Base-by-base conservation (phyloP, 2,888 invertebrate genomes). In the Cosmia trapezina region DNA sequence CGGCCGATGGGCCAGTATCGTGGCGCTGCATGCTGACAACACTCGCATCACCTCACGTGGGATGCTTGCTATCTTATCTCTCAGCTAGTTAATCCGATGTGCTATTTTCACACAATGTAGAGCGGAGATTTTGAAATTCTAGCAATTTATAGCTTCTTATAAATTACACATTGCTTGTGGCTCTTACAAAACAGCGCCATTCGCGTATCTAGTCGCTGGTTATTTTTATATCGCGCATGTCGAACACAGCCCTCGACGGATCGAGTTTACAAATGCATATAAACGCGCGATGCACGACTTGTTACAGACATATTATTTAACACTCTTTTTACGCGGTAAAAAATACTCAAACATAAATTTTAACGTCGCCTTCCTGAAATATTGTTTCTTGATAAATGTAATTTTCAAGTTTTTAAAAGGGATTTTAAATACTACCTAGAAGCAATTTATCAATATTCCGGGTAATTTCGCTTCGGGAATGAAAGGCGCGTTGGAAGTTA, bases 21-120 rank as follows among this genome's bases (percentile, higher is more conserved):
- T n/a, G 9, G 63, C 74, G 74, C 70, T 84, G 84, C 79, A 74
- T 83, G 78, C 79, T 78, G 76, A 75, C 78, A 78, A 67, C 74
- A 63, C 73, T 74, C 76, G 45, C 75, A 76, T 69, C 81, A 53
- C 61, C 69, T 84, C 93, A 93, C 92, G 94, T 94, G 92, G 92
- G 92, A 89, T 91, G 93, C 92, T 91, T 92, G 91, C 92, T 94
- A 95, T 95, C 93, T 94, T 93, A 94, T 95, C 94, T 92, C 89
- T 87, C 88, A 89, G 90, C 89, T 90, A 86, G 91, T 89, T 91
- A 92, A 93, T 91, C 90, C 89, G 84, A 83, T 91, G 91, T 88
- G 91, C 93, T 94, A 93, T 94, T 93, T 93, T 92, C 90, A 92
- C 85, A 90, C 89, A 89, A 91, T 89, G 86, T 91, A 88, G 90